Conservation (phyloP, 2,888 invertebrate genomes). For the Eurytoma adleriae region DNA sequence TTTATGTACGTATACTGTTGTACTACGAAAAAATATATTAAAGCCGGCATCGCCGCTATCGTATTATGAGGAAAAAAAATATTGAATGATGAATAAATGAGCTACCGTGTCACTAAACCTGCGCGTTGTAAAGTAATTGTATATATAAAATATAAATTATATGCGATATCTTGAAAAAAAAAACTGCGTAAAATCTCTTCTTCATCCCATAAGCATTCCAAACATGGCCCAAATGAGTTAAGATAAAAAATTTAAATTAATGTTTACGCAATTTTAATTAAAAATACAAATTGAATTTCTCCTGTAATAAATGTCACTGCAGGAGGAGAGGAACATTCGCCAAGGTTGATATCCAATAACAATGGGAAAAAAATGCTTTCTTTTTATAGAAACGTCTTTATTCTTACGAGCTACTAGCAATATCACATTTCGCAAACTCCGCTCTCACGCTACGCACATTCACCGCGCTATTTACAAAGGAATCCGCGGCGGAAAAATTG, state of each 20-base stretch:
- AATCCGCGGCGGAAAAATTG: conserved; percentile 35
- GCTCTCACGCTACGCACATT: conserved; percentile 29
- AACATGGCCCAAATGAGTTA: too few relatives aligned
- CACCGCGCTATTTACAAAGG: conserved; percentile 53
- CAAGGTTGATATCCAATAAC: too few relatives aligned
- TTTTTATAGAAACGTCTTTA: conserved; percentile 54
- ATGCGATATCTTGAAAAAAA: conserved; percentile 54
- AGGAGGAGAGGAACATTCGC: too few relatives aligned
- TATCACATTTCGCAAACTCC: conserved; percentile 51
- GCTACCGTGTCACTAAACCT: conserved; percentile 57
- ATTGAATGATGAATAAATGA: conserved; percentile 43
- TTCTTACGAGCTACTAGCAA: conserved; percentile 48
- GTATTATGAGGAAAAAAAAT: conserved; percentile 33
- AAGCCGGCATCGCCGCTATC: conserved; percentile 26
- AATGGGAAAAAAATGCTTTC: not conserved
- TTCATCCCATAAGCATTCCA: not conserved
- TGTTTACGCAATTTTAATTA: too few relatives aligned
- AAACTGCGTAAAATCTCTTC: not conserved
- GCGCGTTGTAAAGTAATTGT: conserved; percentile 75
- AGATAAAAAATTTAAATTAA: too few relatives aligned
- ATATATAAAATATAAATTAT: conserved; percentile 73
- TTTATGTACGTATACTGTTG: conserved; percentile 35
- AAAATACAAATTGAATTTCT: too few relatives aligned
- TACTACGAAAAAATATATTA: conserved; percentile 28
- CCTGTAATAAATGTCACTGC: too few relatives aligned